phyloP scores from a whole-genome alignment of 2,113 vertebrate genomes.

The Micronycteris hirsuta region DNA sequence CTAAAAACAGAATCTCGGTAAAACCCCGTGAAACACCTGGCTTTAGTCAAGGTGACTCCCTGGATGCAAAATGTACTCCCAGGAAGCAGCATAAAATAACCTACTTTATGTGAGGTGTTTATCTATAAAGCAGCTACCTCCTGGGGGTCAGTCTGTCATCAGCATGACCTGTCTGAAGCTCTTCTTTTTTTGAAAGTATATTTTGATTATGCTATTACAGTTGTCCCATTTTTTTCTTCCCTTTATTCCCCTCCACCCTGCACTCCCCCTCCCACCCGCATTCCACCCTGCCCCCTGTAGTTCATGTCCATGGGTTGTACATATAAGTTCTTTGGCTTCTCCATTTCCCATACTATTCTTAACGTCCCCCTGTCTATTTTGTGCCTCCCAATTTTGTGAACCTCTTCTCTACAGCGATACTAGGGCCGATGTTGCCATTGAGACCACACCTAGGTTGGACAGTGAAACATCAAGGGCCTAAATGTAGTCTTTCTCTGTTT shows the following conservation, averaged over 20 bases:
- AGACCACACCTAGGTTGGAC: not conserved
- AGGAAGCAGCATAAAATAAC: not conserved
- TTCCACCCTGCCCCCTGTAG: too few species aligned
- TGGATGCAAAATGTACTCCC: not conserved
- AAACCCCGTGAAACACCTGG: not conserved
- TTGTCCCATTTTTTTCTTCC: too few species aligned
- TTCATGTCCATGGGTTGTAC: too few species aligned
- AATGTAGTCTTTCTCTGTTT: not conserved
- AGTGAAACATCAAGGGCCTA: not conserved
- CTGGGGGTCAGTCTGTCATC: rapidly evolving
- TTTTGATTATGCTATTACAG: too few species aligned
- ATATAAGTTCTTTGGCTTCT: too few species aligned
- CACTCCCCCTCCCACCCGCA: too few species aligned
- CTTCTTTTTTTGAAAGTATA: not conserved
- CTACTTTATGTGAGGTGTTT: not conserved
- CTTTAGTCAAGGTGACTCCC: not conserved
- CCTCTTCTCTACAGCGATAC: not conserved
- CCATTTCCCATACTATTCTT: too few species aligned
- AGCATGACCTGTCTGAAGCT: not conserved
- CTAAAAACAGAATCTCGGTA: not conserved
- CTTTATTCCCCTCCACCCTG: too few species aligned
- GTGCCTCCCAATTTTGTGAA: not conserved
- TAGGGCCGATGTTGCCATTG: not conserved
- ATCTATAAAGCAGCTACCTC: not conserved
- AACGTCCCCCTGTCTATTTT: too few species aligned